These are phyloP conservation scores for Rotaria magnacalcarata DNA, from an alignment of 2,888 invertebrate species.

Conservation along the genomic window DNA sequence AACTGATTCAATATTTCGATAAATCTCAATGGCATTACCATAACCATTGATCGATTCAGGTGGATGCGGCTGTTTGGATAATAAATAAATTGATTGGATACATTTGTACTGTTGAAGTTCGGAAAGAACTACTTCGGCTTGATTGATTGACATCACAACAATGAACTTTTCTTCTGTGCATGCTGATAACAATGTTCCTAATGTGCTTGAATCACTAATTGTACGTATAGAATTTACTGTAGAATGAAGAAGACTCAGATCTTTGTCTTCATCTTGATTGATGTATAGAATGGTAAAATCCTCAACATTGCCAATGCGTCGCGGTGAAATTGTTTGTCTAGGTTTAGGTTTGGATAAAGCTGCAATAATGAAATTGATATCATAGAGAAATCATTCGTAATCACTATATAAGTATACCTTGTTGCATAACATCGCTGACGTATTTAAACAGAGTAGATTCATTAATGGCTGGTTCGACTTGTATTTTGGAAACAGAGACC, in stretches of 20 bases:
- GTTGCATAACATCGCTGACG: neutral
- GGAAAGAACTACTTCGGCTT: neutral
- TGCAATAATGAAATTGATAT: neutral
- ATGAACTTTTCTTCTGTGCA: neutral
- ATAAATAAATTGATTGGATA: neutral
- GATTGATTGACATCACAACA: neutral
- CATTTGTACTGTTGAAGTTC: neutral
- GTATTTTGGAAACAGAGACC: too few species aligned
- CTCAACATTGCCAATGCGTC: neutral
- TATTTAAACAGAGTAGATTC: neutral
- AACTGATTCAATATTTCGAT: neutral
- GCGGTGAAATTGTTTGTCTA: neutral
- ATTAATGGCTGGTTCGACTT: neutral
- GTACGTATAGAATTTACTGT: neutral
- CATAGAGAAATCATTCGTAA: neutral
- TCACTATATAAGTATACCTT: neutral
- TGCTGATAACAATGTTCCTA: neutral
- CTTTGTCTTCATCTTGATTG: neutral
- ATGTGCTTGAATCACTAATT: neutral
- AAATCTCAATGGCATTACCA: neutral
- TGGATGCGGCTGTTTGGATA: neutral
- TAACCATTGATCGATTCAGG: neutral
- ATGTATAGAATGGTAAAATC: neutral
- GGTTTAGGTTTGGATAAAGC: slow-evolving; percentile 1
- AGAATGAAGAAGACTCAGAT: neutral